Base-by-base conservation (phyloP, 2,113 vertebrate species). In the Arizona elegans region DNA sequence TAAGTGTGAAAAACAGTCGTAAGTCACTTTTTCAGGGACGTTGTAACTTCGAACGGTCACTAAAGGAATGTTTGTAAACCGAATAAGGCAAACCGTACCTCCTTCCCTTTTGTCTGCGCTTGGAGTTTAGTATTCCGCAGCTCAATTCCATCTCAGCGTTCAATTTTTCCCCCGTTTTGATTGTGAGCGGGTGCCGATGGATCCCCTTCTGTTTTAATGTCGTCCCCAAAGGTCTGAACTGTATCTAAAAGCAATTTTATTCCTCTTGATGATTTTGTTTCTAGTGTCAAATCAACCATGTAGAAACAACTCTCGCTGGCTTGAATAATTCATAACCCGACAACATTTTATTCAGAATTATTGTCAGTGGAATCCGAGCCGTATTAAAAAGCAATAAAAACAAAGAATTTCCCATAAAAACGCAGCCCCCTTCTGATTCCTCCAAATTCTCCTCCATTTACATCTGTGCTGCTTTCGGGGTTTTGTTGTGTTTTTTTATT, bases 1-100 rank as follows among this genome's bases (percentile, higher is more conserved):
- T 56, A 19, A 56, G 17, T 56, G 15, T 56, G 55, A 19, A 56
- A 56, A 56, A 17, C 55, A 1, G 54, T 56, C 17, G 17, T 19
- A 19, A 19, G 55, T 17, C 55, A 0, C 55, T 56, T 17, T 55
- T 55, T 55, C 54, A 55, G 3, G 3, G 13, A 13, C 3, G 19
- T 58, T 21, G 56, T 58, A 58, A 58, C 19, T 58, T 6, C 5
- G 19, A 58, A 58, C 1, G 6, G 56, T 2, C 56, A 58, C 56
- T 58, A 58, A 56, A 21, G 5, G 5, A 56, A 59, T 8, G 21
- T 8, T 24, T 59, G 21, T 2, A 8, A 59, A 21, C 7, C 56
- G 21, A 7, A 7, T 7, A 7, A 7, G 56, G 2, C 21, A 2
- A 23, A 23, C 1, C 0, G 5, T 7, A 2, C 1, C 65, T 33